A percentile compares a stretch with the other conserved stretches of the same genome.
phyloP scores from a whole-genome alignment of 2,888 invertebrate species.

The Macrosoma leucophasiata region DNA sequence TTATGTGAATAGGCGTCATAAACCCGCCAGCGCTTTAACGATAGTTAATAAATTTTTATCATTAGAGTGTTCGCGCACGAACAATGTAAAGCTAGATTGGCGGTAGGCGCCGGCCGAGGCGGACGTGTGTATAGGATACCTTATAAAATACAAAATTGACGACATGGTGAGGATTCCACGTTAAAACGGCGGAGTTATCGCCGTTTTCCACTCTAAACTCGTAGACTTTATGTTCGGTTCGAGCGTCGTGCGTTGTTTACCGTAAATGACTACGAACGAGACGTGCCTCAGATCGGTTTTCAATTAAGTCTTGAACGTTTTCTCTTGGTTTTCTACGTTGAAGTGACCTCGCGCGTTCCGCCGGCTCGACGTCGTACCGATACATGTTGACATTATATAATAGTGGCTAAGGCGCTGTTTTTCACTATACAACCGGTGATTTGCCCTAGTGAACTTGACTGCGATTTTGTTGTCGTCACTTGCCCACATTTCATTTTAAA shows the following conservation, averaged over 20 bases:
- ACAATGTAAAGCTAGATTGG: constrained; percentile 27
- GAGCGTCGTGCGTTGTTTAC: too few relatives aligned
- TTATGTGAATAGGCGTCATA: constrained; percentile 59
- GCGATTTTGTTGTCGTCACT: constrained; percentile 2
- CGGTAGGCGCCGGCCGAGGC: constrained; percentile 26
- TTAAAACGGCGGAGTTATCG: constrained; percentile 50
- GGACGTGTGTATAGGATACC: constrained; percentile 26
- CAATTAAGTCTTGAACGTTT: too few relatives aligned
- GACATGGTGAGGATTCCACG: constrained; percentile 39
- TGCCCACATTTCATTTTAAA: background rate
- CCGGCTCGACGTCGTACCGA: too few relatives aligned
- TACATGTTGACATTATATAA: too few relatives aligned
- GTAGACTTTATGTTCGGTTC: too few relatives aligned
- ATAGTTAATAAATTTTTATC: constrained; percentile 67
- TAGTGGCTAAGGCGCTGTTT: too few relatives aligned
- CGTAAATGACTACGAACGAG: too few relatives aligned
- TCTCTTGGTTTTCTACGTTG: too few relatives aligned
- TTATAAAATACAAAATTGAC: constrained; percentile 6
- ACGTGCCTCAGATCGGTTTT: too few relatives aligned
- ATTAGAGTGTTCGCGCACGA: constrained; percentile 42
- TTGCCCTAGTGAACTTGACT: too few relatives aligned
- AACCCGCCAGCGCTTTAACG: constrained; percentile 59
- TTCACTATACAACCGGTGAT: too few relatives aligned
- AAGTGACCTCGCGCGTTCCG: too few relatives aligned
- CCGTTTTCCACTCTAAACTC: constrained; percentile 32